Evolutionary conservation across 2,113 vertebrate species (phyloP), one percentile per base, ranked within the genome.

Genomic region (Percina caprodes): DNA sequence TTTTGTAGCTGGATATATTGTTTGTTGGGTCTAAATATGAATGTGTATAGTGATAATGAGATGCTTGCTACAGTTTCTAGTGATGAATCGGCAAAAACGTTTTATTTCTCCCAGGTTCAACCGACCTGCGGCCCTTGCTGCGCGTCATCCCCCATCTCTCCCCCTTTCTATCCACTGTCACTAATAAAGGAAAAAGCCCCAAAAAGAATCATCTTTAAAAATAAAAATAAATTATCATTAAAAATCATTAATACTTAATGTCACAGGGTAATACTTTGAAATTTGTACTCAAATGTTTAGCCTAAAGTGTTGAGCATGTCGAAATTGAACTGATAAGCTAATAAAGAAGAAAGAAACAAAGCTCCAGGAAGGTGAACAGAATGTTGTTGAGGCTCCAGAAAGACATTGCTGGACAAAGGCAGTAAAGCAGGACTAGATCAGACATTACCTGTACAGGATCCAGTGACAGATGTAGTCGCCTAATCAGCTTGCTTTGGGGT

Each of bases 391-490:
- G 13, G 18, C 63, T 75, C 13, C 30, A 58, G 49, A 11, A 85
- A 14, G 14, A 19, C 59, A 56, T 24, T 54, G 51, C 51, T 45
- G 61, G 67, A 78, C 56, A 13, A 33, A 66, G 45, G 52, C 45
- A 26, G 66, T 69, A 79, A 49, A 77, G 67, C 30, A 85, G 82
- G 84, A 91, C 91, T 84, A 85, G 48, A 69, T 45, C 26, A 69
- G 65, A 48, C 14, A 61, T 88, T 74, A 73, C 81, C 77, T 85
- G 72, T 9, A 12, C 45, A 15, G 72, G 70, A 77, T 70, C 68
- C 75, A 74, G 72, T 39, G 49, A 60, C 72, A 61, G 84, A 51
- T 85, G 71, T 85, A 86, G 86, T 84, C 84, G 83, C 59, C 81
- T 33, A 16, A 84, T 91, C 79, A 78, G 75, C 67, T 84, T 83